These are phyloP conservation scores for Erannis defoliaria DNA, from an alignment of 2,888 invertebrate species.

Conservation along the genomic window DNA sequence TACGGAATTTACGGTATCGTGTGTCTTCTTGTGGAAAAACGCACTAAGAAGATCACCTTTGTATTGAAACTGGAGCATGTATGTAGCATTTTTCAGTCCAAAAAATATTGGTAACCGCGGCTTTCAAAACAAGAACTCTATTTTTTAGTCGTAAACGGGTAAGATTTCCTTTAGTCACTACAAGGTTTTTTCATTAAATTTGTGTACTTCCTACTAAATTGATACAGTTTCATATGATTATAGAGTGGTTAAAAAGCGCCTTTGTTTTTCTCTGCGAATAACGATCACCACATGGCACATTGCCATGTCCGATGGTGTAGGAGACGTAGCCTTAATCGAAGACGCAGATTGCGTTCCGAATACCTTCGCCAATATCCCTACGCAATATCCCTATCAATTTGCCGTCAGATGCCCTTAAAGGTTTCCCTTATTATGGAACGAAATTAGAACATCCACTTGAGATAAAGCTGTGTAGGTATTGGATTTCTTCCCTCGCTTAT, in stretches of 20 bases:
- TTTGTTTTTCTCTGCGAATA: background rate
- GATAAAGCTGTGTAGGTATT: constrained; percentile 36
- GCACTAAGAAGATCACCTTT: too few relatives aligned
- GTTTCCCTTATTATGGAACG: constrained; percentile 40
- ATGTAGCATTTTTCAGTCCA: too few relatives aligned
- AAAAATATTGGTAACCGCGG: too few relatives aligned
- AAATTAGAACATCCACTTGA: constrained; percentile 46
- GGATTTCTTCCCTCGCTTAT: constrained; percentile 34
- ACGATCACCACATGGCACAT: constrained; percentile 17
- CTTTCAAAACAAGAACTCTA: too few relatives aligned
- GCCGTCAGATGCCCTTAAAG: constrained; percentile 40
- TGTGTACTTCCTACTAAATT: too few relatives aligned
- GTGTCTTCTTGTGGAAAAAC: too few relatives aligned
- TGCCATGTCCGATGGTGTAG: constrained; percentile 34
- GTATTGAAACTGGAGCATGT: too few relatives aligned
- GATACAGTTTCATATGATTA: background rate
- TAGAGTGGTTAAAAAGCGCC: background rate
- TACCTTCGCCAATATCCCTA: constrained; percentile 36
- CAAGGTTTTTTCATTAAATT: too few relatives aligned
- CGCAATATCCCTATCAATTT: constrained; percentile 49
- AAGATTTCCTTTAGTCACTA: too few relatives aligned
- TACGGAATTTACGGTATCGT: too few relatives aligned
- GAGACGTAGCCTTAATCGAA: constrained; percentile 40
- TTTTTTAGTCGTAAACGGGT: too few relatives aligned
- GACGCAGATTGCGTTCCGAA: constrained; percentile 43